These are phyloP conservation scores for Oceanodroma leucorhoa DNA, from an alignment of 2,797 vertebrate genomes.

Conservation along the genomic window DNA sequence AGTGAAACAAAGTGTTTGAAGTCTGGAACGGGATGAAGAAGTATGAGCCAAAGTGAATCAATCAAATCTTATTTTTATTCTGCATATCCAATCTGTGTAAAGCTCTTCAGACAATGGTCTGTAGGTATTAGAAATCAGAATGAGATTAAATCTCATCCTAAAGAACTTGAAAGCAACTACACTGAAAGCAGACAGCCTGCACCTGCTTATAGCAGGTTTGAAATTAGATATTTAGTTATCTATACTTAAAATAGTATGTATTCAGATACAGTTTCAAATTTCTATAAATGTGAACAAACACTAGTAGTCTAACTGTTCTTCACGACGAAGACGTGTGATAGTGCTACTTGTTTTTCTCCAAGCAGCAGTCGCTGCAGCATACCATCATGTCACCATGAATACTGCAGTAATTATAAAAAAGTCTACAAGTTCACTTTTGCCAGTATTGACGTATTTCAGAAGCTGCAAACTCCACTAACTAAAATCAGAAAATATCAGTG, in stretches of 20 bases:
- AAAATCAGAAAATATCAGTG: neutral
- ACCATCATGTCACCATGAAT: neutral
- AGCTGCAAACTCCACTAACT: neutral
- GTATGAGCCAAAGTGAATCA: neutral
- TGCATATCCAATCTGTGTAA: neutral
- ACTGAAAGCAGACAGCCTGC: neutral
- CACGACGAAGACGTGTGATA: fast-evolving
- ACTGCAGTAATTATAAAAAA: neutral
- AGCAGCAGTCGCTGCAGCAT: fast-evolving
- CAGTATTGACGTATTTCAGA: neutral
- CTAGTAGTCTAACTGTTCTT: neutral
- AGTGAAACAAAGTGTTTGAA: neutral
- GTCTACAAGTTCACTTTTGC: neutral
- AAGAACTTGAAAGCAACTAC: neutral
- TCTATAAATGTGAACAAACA: neutral
- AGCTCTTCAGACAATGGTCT: neutral
- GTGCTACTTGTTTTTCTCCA: neutral
- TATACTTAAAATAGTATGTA: neutral
- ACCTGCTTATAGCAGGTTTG: neutral
- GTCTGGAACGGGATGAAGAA: neutral
- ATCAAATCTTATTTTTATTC: conserved; percentile 8
- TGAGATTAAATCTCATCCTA: neutral
- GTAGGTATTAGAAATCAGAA: neutral
- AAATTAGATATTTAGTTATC: neutral
- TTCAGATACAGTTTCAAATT: neutral